Evolutionary conservation across 1,140 invertebrate genomes (phyloP), one percentile per base, ranked within the genome.

Genomic region (Phortica variegata): DNA sequence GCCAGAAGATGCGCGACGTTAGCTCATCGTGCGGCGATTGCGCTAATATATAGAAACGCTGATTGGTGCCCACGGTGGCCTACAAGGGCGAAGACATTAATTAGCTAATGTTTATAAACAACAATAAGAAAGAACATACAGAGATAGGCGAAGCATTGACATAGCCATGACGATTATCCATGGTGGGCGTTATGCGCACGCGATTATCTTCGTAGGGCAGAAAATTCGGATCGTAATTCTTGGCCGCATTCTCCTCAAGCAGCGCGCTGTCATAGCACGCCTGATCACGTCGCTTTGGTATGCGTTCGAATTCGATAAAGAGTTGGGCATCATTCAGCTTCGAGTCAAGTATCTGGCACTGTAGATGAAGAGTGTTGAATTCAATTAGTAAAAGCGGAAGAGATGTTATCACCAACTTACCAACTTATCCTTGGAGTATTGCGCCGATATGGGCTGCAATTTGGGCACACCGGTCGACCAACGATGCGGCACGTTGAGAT

Each of bases 71-170:
- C 21, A 89, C 85, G 17, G 85, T 87, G 51, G 86, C 86, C 86
- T 86, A 5, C 0, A 32, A 19, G 38, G 10, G 13, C 9, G 5
- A 20, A n/a, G 44, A n/a, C 16, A 38, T 0, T 16, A 20, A 33
- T 12, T 10, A 26, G 9, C 23, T 20, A 13, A 19, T 12, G 39
- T 42, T 21, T 40, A 19, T n/a, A 19, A 13, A 15, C 1, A 18
- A 19, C 8, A 9, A 3, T 3, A 15, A 12, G 26, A 7, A 13
- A 40, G 44, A 41, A 72, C 75, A 77, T 77, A 88, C 86, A 40
- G 86, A 88, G 46, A 95, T 85, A 65, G 93, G 88, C 7, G 90
- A 93, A 3, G 91, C 91, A 79, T 95, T 95, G 34, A 95, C 89
- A 60, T 95, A 95, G 6, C 92, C 93, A 63, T 82, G 83, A 40